Percentiles rank a stretch among this genome's conserved stretches.
phyloP scores from a whole-genome alignment of 2,888 invertebrate species.

The Hirtodrosophila duncani region DNA sequence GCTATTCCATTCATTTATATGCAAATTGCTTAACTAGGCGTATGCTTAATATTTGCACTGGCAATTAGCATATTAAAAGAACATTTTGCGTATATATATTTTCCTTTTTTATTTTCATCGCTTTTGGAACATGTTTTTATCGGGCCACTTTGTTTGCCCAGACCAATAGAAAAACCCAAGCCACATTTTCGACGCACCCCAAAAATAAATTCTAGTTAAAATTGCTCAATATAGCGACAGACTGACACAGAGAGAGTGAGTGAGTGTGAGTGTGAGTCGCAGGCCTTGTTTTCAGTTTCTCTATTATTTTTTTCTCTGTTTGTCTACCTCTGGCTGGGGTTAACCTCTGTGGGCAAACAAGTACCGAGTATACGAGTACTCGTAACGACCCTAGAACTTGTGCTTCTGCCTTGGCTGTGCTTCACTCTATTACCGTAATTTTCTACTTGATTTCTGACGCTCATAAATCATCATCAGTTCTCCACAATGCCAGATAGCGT shows the following conservation, averaged over 20 bases:
- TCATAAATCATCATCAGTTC: slow-evolving; percentile 71
- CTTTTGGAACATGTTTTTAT: slow-evolving; percentile 29
- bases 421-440: slow-evolving; percentile 63
- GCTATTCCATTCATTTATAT: slow-evolving; percentile 48
- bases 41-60: slow-evolving; percentile 52
- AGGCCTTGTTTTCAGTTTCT: not conserved
- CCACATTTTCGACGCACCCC: not conserved
- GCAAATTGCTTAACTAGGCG: slow-evolving; percentile 56
- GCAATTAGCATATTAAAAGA: slow-evolving; percentile 58
- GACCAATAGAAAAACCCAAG: not conserved
- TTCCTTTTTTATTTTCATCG: slow-evolving; percentile 4
- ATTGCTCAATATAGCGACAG: slow-evolving; percentile 43
- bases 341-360: slow-evolving; percentile 2
- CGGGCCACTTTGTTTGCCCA: not conserved
- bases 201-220: slow-evolving; percentile 52
- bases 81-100: too few relatives aligned
- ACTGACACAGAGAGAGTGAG: slow-evolving; percentile 2
- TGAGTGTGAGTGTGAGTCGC: not conserved
- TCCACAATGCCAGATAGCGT: slow-evolving; percentile 46
- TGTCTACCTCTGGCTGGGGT: slow-evolving; percentile 1
- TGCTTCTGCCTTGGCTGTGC: slow-evolving; percentile 19
- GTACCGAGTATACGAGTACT: slow-evolving; percentile 4
- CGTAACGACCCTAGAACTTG: not conserved
- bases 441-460: slow-evolving; percentile 72
- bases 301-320: slow-evolving; percentile 11